These are phyloP conservation scores for Ypsolopha scabrella DNA, from an alignment of 2,888 invertebrate species.

Conservation along the genomic window DNA sequence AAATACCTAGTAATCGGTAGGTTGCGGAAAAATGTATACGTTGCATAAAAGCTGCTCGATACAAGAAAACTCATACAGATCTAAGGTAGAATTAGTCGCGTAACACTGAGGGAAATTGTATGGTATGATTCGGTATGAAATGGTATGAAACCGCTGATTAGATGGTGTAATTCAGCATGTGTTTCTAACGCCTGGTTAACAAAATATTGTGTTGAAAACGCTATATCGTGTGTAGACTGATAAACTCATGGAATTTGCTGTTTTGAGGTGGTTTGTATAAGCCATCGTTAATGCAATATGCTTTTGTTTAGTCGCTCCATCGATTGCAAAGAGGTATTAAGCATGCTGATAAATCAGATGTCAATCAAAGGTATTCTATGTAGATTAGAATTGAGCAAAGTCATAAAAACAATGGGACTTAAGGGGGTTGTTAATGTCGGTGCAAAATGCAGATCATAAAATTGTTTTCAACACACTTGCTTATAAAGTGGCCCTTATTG, in stretches of 20 bases:
- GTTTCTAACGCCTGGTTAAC: slow-evolving; percentile 2
- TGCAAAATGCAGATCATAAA: too few relatives aligned
- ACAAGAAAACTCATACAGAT: slow-evolving; percentile 10
- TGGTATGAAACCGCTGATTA: background rate
- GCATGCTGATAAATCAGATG: too few relatives aligned
- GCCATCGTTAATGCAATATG: background rate
- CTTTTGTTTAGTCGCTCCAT: background rate
- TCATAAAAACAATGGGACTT: too few relatives aligned
- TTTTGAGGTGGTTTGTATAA: background rate
- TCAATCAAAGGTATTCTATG: too few relatives aligned
- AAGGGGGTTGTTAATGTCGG: too few relatives aligned
- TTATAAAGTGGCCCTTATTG: too few relatives aligned
- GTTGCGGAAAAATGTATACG: background rate
- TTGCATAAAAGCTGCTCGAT: background rate
- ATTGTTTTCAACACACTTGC: too few relatives aligned
- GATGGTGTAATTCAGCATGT: background rate
- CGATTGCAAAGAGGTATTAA: background rate
- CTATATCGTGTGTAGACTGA: background rate
- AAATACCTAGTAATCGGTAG: background rate
- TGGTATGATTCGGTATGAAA: background rate
- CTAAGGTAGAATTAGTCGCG: slow-evolving; percentile 15
- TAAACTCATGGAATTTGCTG: background rate
- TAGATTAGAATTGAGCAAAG: too few relatives aligned
- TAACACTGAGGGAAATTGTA: slow-evolving; percentile 11
- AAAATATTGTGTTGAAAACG: background rate